Base-by-base conservation (phyloP, 2,888 invertebrate species). In the Nomada hirtipes region DNA sequence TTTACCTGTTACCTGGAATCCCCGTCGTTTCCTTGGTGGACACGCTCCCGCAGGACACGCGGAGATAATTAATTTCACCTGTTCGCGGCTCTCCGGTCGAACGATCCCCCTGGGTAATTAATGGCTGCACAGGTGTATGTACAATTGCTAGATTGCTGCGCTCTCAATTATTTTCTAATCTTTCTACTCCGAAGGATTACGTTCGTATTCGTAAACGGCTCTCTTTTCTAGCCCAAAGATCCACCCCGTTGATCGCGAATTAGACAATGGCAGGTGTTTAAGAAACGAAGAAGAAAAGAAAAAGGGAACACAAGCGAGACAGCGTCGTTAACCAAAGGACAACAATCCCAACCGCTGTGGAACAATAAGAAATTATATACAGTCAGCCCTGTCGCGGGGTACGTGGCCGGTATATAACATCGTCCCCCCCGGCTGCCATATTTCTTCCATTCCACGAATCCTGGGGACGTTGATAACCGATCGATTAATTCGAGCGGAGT, bases 401-500 rank as follows among this genome's bases (percentile, higher is more conserved):
- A n/a, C n/a, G 2, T 10, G 68, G 7, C 15, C 52, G 47, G 69
- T 55, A 64, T 57, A 73, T 47, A 60, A 52, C 72, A 55, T 52
- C 81, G 47, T 47, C 15, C 47, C 47, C 47, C 47, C 47, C 47
- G 65, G 72, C 81, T 67, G 83, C 80, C 80, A 83, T 87, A 83
- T 85, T 83, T 71, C 60, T 76, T 79, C 82, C 86, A 81, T 82
- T 87, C 86, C 83, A 77, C 82, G 81, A 84, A 86, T 80, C 81
- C 81, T 76, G 81, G 76, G 80, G 87, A 89, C 88, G 87, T 92
- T 90, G 91, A 92, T 91, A 92, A 92, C 89, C 91, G 91, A 92
- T 91, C 91, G 91, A 92, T 92, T 91, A 91, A 92, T 91, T 92
- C 90, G 88, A 91, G 77, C 88, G 86, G 86, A 85, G 86, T 83